Conservation (phyloP, 2,888 invertebrate species). For the Synanthedon tipuliformis region DNA sequence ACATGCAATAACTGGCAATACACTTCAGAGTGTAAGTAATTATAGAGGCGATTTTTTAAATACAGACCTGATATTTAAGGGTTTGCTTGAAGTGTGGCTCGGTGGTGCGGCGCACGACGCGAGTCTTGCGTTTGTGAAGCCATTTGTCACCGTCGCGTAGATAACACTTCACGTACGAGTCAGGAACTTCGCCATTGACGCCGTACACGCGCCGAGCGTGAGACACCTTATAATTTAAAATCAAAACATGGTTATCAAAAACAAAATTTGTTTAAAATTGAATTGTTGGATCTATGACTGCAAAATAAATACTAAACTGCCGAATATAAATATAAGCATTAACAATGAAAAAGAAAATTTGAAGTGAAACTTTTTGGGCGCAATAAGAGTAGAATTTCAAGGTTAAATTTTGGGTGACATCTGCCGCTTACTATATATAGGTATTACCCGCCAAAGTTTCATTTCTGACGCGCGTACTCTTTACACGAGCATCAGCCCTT, state of each 20-base stretch:
- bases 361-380: too few relatives aligned
- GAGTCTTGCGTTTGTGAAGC: conserved; percentile 92
- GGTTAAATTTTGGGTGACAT: too few relatives aligned
- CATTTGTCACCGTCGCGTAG: conserved; percentile 89
- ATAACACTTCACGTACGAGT: conserved; percentile 95
- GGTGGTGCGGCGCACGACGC: conserved; percentile 82
- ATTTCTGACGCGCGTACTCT: too few relatives aligned
- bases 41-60: too few relatives aligned
- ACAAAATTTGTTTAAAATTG: background rate
- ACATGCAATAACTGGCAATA: too few relatives aligned
- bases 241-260: background rate
- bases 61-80: conserved; percentile 79
- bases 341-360: too few relatives aligned
- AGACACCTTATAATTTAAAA: conserved; percentile 35
- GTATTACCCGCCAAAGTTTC: too few relatives aligned
- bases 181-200: conserved; percentile 79
- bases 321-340: background rate
- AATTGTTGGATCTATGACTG: background rate
- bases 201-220: conserved; percentile 62
- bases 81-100: conserved; percentile 91
- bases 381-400: too few relatives aligned
- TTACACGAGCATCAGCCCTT: too few relatives aligned
- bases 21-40: too few relatives aligned
- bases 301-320: background rate
- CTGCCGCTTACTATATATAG: too few relatives aligned